Evolutionary conservation across 2,888 invertebrate genomes (phyloP), one percentile per base, ranked within the genome.

Genomic region (Hyposoter didymator): DNA sequence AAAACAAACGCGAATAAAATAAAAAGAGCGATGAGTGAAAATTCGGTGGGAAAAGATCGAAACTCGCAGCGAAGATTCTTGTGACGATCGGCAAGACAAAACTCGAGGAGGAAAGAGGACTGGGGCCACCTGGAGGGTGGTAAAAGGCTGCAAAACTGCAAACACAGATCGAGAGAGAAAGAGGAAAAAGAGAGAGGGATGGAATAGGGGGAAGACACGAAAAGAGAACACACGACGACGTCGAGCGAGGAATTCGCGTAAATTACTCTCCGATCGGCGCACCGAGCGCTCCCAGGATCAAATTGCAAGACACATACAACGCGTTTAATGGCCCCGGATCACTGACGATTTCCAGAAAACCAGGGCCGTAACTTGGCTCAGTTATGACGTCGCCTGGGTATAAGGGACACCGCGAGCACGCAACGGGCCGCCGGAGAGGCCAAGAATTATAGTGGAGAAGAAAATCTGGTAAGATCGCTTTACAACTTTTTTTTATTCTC

Each of bases 261-360:
- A 92, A 91, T 92, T 91, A 91, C 83, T 90, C 89, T 89, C 89
- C 89, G 90, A 90, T 91, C 89, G 88, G 87, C 87, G 89, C 90
- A 90, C 89, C 90, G 90, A 90, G 89, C 89, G 89, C 89, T 89
- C 89, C 89, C 90, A 88, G 90, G 90, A 93, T 92, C 91, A 92
- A 92, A 91, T 92, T 91, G 92, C 92, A 91, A 91, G 91, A 91
- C 91, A 91, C 91, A 92, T 92, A 91, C 89, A 92, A 92, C 90
- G 91, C 91, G 92, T 91, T 92, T 92, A 92, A 92, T 92, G 92
- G 91, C 92, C 90, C 88, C 85, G 88, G 89, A 90, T 88, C 92
- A 89, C 91, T 91, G 90, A 92, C 90, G 90, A 91, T 92, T 93
- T 92, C 91, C 92, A 92, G 92, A 92, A 92, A 92, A 89, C 91